Base-by-base conservation (phyloP, 2,888 invertebrate genomes). In the Spodoptera exigua region DNA sequence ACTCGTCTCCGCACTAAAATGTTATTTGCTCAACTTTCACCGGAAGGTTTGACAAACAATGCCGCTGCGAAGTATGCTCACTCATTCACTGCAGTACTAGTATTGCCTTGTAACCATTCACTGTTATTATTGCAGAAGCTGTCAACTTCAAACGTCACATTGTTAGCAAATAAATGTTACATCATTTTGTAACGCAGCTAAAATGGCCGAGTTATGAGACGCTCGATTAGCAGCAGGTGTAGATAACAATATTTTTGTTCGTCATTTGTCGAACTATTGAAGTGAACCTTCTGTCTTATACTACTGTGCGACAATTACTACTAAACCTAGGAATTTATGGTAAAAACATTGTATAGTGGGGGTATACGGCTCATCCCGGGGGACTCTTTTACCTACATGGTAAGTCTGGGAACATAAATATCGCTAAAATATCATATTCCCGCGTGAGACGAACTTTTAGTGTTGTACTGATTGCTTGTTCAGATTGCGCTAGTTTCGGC, bases 241-340 rank as follows among this genome's bases (percentile, higher is more conserved):
- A 12, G 11, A 12, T 11, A 17, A 13, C 10, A 14, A n/a, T 27
- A 16, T 0, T 27, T 59, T 17, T 27, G 12, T 17, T 27, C 14
- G 57, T 10, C 4, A 12, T 56, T 2, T 1, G 2, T 14, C 4
- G 13, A 1, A 0, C 34, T 10, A 21, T 16, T 10, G 9, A 0
- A 21, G 3, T 37, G 7, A 12, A 14, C 18, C 51, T 70, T 37
- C 44, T 64, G 21, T 5, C 5, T 2, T 12, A 9, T 1, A 1
- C 10, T 40, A 0, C 13, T n/a, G 10, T 0, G 7, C 36, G 16
- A 0, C 5, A 62, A 40, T 70, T 54, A 36, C 37, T 46, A 13
- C 59, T 68, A 66, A 72, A 72, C 68, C 72, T 68, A 54, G 46
- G 37, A 72, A 67, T 68, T 68, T 68, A 72, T 67, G 59, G 73